Conservation (phyloP, 2,888 invertebrate genomes). For the Hirtodrosophila cameraria region DNA sequence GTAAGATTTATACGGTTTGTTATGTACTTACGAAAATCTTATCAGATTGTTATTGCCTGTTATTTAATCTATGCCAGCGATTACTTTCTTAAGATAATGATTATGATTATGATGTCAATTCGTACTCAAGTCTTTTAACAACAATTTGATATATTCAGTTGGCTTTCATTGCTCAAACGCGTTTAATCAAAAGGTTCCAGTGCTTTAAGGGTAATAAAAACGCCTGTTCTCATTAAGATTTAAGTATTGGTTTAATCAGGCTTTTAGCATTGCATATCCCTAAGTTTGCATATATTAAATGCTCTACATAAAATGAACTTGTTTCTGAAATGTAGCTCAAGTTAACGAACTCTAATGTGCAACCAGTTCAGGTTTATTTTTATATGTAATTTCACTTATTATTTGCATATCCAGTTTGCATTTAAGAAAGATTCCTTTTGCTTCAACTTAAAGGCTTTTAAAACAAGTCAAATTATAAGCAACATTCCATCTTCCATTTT, state of each 20-base stretch:
- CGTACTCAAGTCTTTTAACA: constrained; percentile 29
- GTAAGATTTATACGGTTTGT: constrained; percentile 65
- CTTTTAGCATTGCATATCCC: not conserved
- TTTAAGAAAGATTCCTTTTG: not conserved
- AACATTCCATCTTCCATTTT: not conserved
- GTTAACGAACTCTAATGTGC: constrained; percentile 8
- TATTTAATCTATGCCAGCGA: constrained; percentile 55
- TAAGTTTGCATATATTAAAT: not conserved
- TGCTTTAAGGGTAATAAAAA: constrained; percentile 40
- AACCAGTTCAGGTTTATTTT: constrained; percentile 10
- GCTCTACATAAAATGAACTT: not conserved
- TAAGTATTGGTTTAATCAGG: not conserved
- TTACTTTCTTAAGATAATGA: constrained; percentile 51
- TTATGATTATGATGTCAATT: constrained; percentile 62
- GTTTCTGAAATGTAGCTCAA: not conserved
- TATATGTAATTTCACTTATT: not conserved
- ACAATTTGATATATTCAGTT: constrained; percentile 50
- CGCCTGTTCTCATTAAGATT: constrained; percentile 36
- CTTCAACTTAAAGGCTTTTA: not conserved
- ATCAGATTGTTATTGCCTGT: constrained; percentile 51
- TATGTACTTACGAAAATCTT: constrained; percentile 44
- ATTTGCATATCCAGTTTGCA: constrained; percentile 7
- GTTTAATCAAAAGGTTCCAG: constrained; percentile 22
- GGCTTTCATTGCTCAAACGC: constrained; percentile 37
- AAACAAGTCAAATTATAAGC: not conserved